Evolutionary conservation across 1,140 invertebrate species (phyloP).

Genomic region (Bombus waltoni): DNA sequence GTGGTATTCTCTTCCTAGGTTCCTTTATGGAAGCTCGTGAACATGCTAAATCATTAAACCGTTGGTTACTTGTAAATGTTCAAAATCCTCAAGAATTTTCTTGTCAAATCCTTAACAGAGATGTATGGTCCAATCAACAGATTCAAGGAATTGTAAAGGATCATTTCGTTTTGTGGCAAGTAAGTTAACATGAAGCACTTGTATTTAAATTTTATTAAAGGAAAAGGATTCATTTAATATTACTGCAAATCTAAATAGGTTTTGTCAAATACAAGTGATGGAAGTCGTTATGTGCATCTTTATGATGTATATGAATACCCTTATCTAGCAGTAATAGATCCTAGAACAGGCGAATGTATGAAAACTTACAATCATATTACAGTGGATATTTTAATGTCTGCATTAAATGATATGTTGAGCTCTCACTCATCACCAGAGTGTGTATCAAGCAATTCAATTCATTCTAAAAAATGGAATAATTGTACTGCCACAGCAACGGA

Average conservation of each 20-base stretch:
- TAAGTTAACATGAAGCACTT: constrained; percentile 72
- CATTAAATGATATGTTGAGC: constrained; percentile 80
- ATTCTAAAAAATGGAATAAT: constrained; percentile 68
- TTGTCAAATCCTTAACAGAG: constrained; percentile 89
- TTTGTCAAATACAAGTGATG: constrained; percentile 87
- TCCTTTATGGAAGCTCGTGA: constrained; percentile 87
- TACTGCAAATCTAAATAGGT: constrained; percentile 80
- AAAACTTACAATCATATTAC: constrained; percentile 83
- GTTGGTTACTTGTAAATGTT: constrained; percentile 91
- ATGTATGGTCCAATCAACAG: constrained; percentile 89
- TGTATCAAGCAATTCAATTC: constrained; percentile 67
- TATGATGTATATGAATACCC: constrained; percentile 88
- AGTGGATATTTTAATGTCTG: constrained; percentile 78
- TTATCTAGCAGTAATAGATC: constrained; percentile 90
- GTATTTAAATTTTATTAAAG: background rate
- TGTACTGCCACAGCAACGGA: constrained; percentile 58
- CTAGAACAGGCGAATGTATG: constrained; percentile 88
- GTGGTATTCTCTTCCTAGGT: constrained; percentile 88
- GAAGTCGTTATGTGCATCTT: constrained; percentile 87
- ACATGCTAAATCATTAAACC: constrained; percentile 84
- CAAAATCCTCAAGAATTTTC: constrained; percentile 90
- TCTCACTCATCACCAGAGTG: constrained; percentile 79
- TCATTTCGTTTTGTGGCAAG: constrained; percentile 92
- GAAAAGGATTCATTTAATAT: constrained; percentile 16
- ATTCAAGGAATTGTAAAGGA: constrained; percentile 87